phyloP scores from a whole-genome alignment of 2,888 invertebrate genomes.

The Caenorhabditis afra region DNA sequence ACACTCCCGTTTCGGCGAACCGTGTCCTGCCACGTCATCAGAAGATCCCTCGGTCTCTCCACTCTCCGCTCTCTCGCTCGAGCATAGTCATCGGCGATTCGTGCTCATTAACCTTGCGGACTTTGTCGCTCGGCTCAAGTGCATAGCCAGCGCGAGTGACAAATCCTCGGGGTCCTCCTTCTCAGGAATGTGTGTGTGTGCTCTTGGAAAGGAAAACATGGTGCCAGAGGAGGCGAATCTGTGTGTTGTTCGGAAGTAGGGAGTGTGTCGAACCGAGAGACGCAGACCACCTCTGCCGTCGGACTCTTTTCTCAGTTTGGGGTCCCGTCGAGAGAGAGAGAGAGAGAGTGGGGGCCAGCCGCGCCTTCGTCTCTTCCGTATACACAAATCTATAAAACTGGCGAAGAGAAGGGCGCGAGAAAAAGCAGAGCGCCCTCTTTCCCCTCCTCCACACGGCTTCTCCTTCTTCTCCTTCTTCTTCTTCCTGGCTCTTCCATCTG shows the following conservation, averaged over 20 bases:
- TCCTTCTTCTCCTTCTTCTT: slow-evolving; percentile 4
- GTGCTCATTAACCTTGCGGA: slow-evolving; percentile 40
- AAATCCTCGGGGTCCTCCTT: too few species aligned
- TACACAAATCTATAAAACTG: slow-evolving; percentile 55
- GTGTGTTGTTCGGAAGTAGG: slow-evolving; percentile 26
- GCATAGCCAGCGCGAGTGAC: too few species aligned
- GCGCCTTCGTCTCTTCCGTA: slow-evolving; percentile 10
- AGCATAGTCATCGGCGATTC: background rate
- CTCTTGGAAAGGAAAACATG: slow-evolving; percentile 25
- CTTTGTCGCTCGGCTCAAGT: slow-evolving; percentile 26
- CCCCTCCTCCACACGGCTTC: background rate
- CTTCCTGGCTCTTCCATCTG: slow-evolving; percentile 15
- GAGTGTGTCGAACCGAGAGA: slow-evolving; percentile 6
- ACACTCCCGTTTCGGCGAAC: too few species aligned
- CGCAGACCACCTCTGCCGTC: slow-evolving; percentile 31
- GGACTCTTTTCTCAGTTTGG: slow-evolving; percentile 23
- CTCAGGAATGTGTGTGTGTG: too few species aligned
- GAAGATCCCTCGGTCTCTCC: background rate
- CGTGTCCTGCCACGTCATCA: slow-evolving; percentile 14
- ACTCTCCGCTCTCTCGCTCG: too few species aligned
- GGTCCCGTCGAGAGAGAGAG: slow-evolving; percentile 15
- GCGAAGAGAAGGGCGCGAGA: slow-evolving; percentile 50
- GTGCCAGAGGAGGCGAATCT: slow-evolving; percentile 17
- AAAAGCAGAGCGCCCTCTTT: slow-evolving; percentile 28
- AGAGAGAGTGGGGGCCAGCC: slow-evolving; percentile 17